A percentile compares a stretch with the other conserved stretches of the same genome.
These are phyloP conservation scores for Chaetops frenatus DNA, from an alignment of 2,113 vertebrate genomes.

Conservation along the genomic window DNA sequence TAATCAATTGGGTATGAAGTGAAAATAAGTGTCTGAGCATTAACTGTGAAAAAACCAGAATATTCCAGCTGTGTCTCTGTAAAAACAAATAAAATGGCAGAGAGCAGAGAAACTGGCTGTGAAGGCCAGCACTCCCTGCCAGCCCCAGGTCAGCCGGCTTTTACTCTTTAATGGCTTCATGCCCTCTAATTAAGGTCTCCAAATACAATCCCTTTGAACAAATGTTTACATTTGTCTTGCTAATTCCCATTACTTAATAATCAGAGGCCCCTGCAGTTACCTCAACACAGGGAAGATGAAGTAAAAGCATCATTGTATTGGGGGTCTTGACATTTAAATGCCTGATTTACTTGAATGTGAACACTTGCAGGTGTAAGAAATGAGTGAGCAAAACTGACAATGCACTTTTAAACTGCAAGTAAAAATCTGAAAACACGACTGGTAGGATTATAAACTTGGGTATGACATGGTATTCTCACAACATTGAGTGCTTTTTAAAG, in stretches of 20 bases:
- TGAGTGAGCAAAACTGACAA: background rate
- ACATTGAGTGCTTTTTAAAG: background rate
- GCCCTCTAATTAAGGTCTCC: constrained; percentile 52
- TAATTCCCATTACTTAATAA: constrained; percentile 38
- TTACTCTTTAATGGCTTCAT: constrained; percentile 37
- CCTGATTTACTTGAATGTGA: background rate
- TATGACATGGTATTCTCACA: background rate
- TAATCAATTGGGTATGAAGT: background rate
- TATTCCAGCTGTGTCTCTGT: background rate
- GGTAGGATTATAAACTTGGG: background rate
- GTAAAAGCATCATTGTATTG: background rate
- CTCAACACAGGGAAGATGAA: background rate
- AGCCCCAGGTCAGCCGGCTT: background rate
- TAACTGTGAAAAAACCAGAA: background rate
- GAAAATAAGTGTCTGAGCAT: background rate
- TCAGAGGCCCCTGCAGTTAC: background rate
- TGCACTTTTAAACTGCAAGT: background rate
- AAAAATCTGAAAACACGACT: background rate
- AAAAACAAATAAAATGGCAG: background rate
- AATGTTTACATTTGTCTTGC: constrained; percentile 53
- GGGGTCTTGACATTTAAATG: background rate
- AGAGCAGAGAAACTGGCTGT: background rate
- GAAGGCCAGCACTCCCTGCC: background rate
- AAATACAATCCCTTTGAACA: constrained; percentile 50
- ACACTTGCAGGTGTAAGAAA: background rate